Percentiles rank a stretch among this genome's conserved stretches.
Conservation (phyloP, 2,797 vertebrate species). For the Sebastolobus alascanus region DNA sequence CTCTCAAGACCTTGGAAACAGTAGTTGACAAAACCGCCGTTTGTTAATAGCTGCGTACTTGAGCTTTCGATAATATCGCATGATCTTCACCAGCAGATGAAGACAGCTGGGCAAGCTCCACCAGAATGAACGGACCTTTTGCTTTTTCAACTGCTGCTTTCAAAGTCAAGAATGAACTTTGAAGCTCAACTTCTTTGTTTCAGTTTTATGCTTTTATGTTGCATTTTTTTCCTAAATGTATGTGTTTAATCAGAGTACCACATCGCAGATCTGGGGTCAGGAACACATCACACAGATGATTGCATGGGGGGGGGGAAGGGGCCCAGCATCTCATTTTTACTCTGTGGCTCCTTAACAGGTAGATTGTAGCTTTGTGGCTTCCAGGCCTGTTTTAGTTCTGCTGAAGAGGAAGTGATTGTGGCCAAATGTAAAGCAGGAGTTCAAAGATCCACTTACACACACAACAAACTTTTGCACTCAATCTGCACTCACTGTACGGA, state of each 20-base stretch:
- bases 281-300: background rate
- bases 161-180: background rate
- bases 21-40: no score
- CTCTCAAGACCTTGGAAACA: background rate
- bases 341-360: background rate
- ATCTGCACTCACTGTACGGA: background rate
- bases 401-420: background rate
- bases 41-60: no score
- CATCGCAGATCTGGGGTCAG: background rate
- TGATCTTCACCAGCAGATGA: background rate
- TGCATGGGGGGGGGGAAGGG: background rate
- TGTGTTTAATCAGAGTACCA: background rate
- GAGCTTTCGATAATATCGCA: no score
- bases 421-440: background rate
- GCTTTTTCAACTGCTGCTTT: background rate
- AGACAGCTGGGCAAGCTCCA: background rate
- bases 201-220: background rate
- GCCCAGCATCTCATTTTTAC: background rate
- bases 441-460: background rate
- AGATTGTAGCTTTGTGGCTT: background rate
- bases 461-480: background rate
- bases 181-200: background rate
- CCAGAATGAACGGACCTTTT: background rate
- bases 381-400: background rate
- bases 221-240: background rate